These are phyloP conservation scores for Xylota segnis DNA, from an alignment of 2,888 invertebrate genomes.

Conservation along the genomic window DNA sequence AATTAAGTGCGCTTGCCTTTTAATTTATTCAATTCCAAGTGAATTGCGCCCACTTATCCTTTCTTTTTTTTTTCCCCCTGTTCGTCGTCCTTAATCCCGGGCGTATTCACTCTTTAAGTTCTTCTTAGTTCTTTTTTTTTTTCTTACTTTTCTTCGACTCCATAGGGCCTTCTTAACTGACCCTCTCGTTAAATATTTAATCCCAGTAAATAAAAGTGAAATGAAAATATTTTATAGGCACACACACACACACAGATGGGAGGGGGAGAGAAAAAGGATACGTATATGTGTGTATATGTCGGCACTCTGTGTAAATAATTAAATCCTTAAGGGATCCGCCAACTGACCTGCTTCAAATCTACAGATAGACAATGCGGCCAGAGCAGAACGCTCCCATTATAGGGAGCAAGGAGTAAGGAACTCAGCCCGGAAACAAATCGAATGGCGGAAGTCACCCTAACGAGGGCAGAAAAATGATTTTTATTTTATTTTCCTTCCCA, in stretches of 20 bases:
- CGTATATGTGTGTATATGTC: conserved; percentile 37
- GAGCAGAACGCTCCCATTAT: conserved; percentile 24
- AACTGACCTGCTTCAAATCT: conserved; percentile 72
- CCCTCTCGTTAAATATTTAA: conserved; percentile 76
- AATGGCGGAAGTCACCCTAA: conserved; percentile 73
- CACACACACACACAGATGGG: conserved; percentile 20
- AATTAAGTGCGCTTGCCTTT: conserved; percentile 69
- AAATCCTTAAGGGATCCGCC: conserved; percentile 70
- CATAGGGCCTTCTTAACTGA: conserved; percentile 53
- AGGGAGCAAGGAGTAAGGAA: conserved; percentile 19
- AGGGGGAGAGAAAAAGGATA: conserved; percentile 3
- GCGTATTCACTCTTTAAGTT: conserved; percentile 35
- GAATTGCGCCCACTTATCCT: conserved; percentile 75
- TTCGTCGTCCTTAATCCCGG: conserved; percentile 17
- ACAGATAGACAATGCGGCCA: conserved; percentile 50
- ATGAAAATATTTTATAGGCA: conserved; percentile 70
- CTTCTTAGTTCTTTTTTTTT: neutral
- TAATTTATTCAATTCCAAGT: conserved; percentile 72
- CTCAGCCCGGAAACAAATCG: conserved; percentile 43
- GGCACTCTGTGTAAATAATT: conserved; percentile 71
- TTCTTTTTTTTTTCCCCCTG: conserved; percentile 39
- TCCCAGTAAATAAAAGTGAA: conserved; percentile 76
- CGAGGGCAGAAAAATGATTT: conserved; percentile 59
- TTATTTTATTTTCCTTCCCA: conserved; percentile 17
- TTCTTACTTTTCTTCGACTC: conserved; percentile 12